Base-by-base conservation (phyloP, 2,113 vertebrate species). In the Erythrolamprus reginae region DNA sequence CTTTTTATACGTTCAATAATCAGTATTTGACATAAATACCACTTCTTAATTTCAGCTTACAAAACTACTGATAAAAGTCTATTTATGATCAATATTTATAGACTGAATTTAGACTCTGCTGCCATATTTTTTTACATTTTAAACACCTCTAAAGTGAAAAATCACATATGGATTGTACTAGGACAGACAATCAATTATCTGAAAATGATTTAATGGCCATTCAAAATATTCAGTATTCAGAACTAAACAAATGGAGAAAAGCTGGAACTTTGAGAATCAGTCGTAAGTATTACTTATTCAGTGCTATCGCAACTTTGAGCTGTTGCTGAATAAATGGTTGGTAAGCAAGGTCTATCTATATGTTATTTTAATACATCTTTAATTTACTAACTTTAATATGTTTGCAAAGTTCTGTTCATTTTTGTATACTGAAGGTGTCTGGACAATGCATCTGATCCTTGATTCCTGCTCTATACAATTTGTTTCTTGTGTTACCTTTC, bases 401-500 rank as follows among this genome's bases (percentile, higher is more conserved):
- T 8, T 53, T 38, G 47, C 5, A 88, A 88, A 15, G 4, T 77
- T 88, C 19, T 38, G 56, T 82, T 53, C 23, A 77, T 77, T 77
- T 77, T 21, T 21, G 33, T 77, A 77, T 17, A 23, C 1, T 42
- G 33, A 77, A 77, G 70, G 19, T 42, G 17, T 42, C 33, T 42
- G 33, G 33, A 77, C 6, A 77, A 77, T 21, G 8, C 33, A 77
- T 42, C 17, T 21, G 3, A 42, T 77, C 65, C 47, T 70, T 17
- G 4, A 61, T 84, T 15, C 45, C 23, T 23, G 56, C 8, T 87
- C 82, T 86, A 85, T 65, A 88, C 83, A 86, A 89, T 9, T 47
- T 23, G 51, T 21, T 12, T 86, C 58, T 55, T 55, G 51, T 77
- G 89, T 92, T 97, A 99, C 99, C 99, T 99, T 99, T 99, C 90